These are phyloP conservation scores for Drosophila atripex DNA, from an alignment of 2,888 invertebrate genomes.

Conservation along the genomic window DNA sequence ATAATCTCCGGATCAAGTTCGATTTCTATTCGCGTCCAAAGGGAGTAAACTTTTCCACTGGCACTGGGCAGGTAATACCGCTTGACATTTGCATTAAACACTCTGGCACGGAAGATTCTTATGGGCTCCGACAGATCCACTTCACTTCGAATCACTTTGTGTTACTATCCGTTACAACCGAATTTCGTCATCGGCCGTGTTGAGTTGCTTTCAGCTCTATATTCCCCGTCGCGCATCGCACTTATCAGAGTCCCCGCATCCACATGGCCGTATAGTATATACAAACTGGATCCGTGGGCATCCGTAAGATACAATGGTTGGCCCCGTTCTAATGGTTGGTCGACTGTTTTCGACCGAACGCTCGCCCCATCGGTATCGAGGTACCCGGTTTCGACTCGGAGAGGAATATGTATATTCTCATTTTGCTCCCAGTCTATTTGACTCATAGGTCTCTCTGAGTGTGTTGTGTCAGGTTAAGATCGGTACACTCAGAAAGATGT, in stretches of 20 bases:
- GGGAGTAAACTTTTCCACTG: conserved; percentile 14
- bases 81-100: conserved; percentile 12
- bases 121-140: conserved; percentile 16
- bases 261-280: conserved; percentile 6
- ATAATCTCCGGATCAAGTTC: conserved; percentile 7
- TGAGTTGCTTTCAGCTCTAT: conserved; percentile 5
- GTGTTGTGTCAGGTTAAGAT: conserved; percentile 39
- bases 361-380: neutral
- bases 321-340: conserved; percentile 44
- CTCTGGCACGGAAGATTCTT: neutral
- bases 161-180: conserved; percentile 18
- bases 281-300: conserved; percentile 4
- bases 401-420: no score
- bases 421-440: neutral
- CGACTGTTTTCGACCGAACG: neutral
- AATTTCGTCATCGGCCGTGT: conserved; percentile 21
- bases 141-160: conserved; percentile 1
- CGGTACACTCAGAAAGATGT: neutral
- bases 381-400: conserved; percentile 1
- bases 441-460: neutral
- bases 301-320: conserved; percentile 37
- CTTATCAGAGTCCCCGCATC: conserved; percentile 13
- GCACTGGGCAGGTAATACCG: conserved; percentile 6
- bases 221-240: conserved; percentile 3
- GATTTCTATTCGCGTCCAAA: conserved; percentile 28